Percentiles rank a stretch among this genome's conserved stretches.
phyloP scores from a whole-genome alignment of 2,888 invertebrate species.

The Cactoblastis cactorum region DNA sequence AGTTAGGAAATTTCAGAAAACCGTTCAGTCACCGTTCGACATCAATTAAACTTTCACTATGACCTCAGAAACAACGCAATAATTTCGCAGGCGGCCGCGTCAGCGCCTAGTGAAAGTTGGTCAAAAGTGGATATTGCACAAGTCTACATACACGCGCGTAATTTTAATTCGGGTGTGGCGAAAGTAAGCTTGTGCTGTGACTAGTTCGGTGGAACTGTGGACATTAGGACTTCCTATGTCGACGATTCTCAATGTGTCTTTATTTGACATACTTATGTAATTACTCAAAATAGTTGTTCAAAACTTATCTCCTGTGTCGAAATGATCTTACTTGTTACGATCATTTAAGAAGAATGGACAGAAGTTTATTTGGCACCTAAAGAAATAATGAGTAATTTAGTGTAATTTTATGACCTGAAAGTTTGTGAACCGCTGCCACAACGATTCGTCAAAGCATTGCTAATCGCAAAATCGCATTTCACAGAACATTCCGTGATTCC shows the following conservation, averaged over 20 bases:
- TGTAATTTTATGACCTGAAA: not conserved
- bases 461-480: constrained; percentile 4
- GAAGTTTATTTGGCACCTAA: no score
- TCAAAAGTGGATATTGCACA: constrained; percentile 76
- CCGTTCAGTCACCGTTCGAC: constrained; percentile 18
- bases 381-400: not conserved
- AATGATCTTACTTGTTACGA: no score
- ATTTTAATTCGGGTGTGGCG: constrained; percentile 73
- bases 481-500: constrained; percentile 2
- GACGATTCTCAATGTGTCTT: not conserved
- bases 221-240: not conserved
- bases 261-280: no score
- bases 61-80: constrained; percentile 70
- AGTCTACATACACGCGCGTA: constrained; percentile 59
- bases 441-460: not conserved
- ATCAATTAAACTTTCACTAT: constrained; percentile 63
- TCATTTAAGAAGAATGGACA: no score
- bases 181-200: constrained; percentile 49
- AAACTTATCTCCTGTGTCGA: no score
- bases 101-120: constrained; percentile 74
- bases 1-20: not conserved
- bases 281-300: no score
- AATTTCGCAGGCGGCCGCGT: constrained; percentile 72
- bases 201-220: constrained; percentile 10
- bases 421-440: not conserved